These are phyloP conservation scores for Octodonta nipae DNA, from an alignment of 2,888 invertebrate genomes.

Conservation along the genomic window DNA sequence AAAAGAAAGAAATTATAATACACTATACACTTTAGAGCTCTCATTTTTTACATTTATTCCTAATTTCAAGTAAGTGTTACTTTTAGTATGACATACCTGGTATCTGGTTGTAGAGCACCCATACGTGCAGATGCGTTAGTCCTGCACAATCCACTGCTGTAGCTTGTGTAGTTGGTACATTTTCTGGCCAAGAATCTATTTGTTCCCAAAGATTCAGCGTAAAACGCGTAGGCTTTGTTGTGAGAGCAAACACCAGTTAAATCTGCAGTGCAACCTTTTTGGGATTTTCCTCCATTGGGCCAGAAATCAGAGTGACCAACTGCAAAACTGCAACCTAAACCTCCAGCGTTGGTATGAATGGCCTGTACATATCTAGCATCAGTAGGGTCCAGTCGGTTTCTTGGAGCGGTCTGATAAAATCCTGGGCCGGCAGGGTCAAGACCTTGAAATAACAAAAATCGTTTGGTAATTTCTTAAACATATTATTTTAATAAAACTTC, in stretches of 20 bases:
- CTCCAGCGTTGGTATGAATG: conserved; percentile 25
- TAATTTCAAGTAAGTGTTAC: no score
- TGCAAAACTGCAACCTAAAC: conserved; percentile 15
- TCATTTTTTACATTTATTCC: no score
- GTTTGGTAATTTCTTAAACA: no score
- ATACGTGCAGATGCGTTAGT: conserved; percentile 8
- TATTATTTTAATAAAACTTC: no score
- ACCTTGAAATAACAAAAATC: conserved; percentile 18
- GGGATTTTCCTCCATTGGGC: conserved; percentile 17
- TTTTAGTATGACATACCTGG: no score
- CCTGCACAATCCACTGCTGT: conserved; percentile 8
- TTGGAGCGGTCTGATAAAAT: conserved; percentile 18
- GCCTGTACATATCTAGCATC: conserved; percentile 27
- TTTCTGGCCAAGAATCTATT: neutral
- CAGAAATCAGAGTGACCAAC: conserved; percentile 15
- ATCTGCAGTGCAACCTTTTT: conserved; percentile 1
- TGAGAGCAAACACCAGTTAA: conserved; percentile 9
- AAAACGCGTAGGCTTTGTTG: conserved; percentile 3
- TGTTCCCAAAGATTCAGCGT: conserved; percentile 3
- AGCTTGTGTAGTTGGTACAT: neutral
- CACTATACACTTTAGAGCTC: no score
- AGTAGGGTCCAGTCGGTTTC: conserved; percentile 24
- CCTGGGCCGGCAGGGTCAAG: conserved; percentile 26
- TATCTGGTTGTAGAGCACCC: conserved; percentile 13
- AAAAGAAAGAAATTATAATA: no score